These are phyloP conservation scores for Leptestheria dahalacensis DNA, from an alignment of 1,140 invertebrate genomes.

Conservation along the genomic window DNA sequence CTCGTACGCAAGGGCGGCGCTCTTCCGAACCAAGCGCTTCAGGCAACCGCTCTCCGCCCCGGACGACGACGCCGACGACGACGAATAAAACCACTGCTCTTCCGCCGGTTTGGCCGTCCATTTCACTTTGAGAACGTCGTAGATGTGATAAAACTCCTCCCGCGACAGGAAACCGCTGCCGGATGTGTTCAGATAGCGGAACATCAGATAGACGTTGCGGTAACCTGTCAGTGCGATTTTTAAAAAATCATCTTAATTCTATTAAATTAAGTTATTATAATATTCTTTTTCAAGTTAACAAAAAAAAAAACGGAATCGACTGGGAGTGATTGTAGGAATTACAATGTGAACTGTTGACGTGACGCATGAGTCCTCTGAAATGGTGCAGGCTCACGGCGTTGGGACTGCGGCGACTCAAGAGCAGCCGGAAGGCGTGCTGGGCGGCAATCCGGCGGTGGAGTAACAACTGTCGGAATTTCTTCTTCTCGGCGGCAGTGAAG, in stretches of 20 bases:
- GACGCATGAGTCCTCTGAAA: slow-evolving; percentile 64
- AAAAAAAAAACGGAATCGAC: slow-evolving; percentile 19
- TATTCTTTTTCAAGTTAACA: no score
- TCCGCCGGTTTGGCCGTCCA: slow-evolving; percentile 40
- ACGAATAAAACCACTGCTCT: slow-evolving; percentile 53
- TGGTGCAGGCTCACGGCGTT: slow-evolving; percentile 51
- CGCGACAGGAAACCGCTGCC: slow-evolving; percentile 44
- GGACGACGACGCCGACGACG: slow-evolving; percentile 13
- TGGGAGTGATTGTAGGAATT: slow-evolving; percentile 1
- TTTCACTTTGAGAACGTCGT: slow-evolving; percentile 50
- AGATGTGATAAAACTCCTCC: slow-evolving; percentile 63
- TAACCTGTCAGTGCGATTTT: no score
- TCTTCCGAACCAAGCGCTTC: slow-evolving; percentile 42
- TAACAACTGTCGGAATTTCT: slow-evolving; percentile 69
- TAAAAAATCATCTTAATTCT: no score
- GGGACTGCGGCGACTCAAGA: slow-evolving; percentile 53
- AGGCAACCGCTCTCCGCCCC: no score
- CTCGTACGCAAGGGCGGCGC: slow-evolving; percentile 41
- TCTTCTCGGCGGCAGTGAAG: slow-evolving; percentile 71
- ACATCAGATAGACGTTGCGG: slow-evolving; percentile 64
- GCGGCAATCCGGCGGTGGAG: slow-evolving; percentile 70
- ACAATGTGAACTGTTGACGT: slow-evolving; percentile 59
- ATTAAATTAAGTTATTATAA: no score
- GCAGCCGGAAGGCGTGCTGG: slow-evolving; percentile 60
- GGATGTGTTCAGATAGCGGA: slow-evolving; percentile 57